Base-by-base conservation (phyloP, 2,797 vertebrate genomes). In the Apogon talboti region DNA sequence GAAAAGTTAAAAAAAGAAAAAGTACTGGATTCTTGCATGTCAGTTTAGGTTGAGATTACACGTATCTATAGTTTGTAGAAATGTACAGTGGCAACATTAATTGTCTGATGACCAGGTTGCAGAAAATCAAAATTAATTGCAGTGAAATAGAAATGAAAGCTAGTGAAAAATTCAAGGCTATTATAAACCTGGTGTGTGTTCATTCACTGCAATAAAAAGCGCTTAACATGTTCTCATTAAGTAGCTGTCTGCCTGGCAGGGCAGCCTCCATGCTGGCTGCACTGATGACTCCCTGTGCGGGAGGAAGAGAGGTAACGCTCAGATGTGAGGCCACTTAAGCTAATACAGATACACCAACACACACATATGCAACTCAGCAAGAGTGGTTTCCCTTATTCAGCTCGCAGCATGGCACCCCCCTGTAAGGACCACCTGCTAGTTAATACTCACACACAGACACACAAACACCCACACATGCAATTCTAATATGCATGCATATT, bases 161-260 rank as follows among this genome's bases (percentile, higher is more conserved):
- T 28, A 4, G 6, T 28, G 24, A 28, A 28, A 28, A 28, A 28
- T 28, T 2, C 24, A 28, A 28, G 24, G 24, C 4, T 28, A 28
- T 28, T 28, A 28, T 28, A 28, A 28, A 28, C 24, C 1, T 28
- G 6, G 59, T 57, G 49, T 53, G 40, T 48, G 61, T 69, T 51
- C 30, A 40, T 21, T 63, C 14, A 24, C 37, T 8, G 33, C 37
- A 47, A 76, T 66, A 40, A 62, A 73, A 55, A 16, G 38, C 55
- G 50, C 60, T 81, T 74, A 84, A 59, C 73, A 54, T 76, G 58
- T 71, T 50, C 71, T 88, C 71, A 87, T 89, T 87, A 83, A 66
- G n/a, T 65, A 66, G 69, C 50, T 58, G 60, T 43, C 75, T 71
- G 62, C 78, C 71, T 54, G 65, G 69, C 60, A 71, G 74, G 33